Conservation (phyloP, 1,140 invertebrate genomes). For the Trichonephila clavipes region DNA sequence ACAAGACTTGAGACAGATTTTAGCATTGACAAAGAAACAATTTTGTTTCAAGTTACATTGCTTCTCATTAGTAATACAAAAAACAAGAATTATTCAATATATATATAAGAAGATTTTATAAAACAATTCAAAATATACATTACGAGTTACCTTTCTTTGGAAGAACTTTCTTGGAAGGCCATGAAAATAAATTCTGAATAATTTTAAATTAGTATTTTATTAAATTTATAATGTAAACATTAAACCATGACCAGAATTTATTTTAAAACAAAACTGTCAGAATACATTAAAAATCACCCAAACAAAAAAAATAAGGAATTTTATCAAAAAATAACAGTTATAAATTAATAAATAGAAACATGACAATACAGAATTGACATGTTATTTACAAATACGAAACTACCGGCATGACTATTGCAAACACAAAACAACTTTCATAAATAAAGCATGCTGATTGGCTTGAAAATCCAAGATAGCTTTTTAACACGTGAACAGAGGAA, state of each 20-base stretch:
- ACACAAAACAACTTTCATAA: conserved; percentile 10
- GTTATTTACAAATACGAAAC: conserved; percentile 28
- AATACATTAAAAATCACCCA: not conserved
- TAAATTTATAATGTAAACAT: not conserved
- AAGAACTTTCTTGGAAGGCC: conserved; percentile 31
- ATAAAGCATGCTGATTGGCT: conserved; percentile 5
- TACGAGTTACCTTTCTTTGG: not conserved
- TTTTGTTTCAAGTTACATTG: too few relatives aligned
- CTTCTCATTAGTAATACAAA: too few relatives aligned
- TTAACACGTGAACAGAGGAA: too few relatives aligned
- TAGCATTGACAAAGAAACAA: too few relatives aligned
- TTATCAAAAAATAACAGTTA: not conserved
- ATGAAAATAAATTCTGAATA: not conserved
- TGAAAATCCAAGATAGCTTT: not conserved
- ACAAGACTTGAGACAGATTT: too few relatives aligned
- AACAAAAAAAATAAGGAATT: not conserved
- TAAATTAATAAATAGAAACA: not conserved
- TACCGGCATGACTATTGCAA: not conserved
- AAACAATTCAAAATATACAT: too few relatives aligned
- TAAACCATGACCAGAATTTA: not conserved
- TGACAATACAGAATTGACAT: not conserved
- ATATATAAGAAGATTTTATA: too few relatives aligned
- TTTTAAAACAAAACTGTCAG: too few relatives aligned
- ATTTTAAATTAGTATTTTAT: not conserved
- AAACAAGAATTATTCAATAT: too few relatives aligned